phyloP scores from a whole-genome alignment of 2,113 vertebrate genomes.

The Zapornia atra region DNA sequence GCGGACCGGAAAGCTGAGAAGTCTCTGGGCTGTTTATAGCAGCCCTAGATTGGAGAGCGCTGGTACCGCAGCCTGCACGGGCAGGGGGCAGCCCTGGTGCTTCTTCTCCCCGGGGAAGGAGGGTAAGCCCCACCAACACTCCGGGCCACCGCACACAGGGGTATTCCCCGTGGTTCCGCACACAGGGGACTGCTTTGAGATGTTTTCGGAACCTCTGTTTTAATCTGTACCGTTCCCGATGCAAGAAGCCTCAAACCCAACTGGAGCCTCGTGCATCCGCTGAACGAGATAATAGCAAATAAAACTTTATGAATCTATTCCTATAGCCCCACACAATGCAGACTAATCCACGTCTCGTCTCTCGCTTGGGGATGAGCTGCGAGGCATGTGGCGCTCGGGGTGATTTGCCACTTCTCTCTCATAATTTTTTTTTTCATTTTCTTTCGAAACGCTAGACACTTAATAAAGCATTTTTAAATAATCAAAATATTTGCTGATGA shows the following conservation, averaged over 20 bases:
- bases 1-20: background rate
- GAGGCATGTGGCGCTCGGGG: background rate
- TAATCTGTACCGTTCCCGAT: rapidly evolving
- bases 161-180: rapidly evolving
- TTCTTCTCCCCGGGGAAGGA: rapidly evolving
- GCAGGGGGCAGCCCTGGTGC: background rate
- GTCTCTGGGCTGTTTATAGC: background rate
- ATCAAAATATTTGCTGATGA: constrained; percentile 83
- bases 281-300: background rate
- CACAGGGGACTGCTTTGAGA: rapidly evolving
- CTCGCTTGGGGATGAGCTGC: background rate
- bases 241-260: background rate
- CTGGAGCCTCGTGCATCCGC: rapidly evolving
- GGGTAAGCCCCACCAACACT: too few species aligned
- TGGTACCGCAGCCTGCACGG: rapidly evolving
- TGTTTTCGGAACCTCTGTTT: background rate
- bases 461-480: constrained; percentile 77
- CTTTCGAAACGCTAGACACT: constrained; percentile 48
- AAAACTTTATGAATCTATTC: background rate
- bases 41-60: background rate
- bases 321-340: background rate
- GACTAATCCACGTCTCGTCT: background rate
- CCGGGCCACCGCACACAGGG: rapidly evolving
- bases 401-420: background rate
- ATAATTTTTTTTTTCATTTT: background rate